A percentile compares a stretch with the other conserved stretches of the same genome.
phyloP scores from a whole-genome alignment of 1,140 invertebrate species.

The Zophobas morio region DNA sequence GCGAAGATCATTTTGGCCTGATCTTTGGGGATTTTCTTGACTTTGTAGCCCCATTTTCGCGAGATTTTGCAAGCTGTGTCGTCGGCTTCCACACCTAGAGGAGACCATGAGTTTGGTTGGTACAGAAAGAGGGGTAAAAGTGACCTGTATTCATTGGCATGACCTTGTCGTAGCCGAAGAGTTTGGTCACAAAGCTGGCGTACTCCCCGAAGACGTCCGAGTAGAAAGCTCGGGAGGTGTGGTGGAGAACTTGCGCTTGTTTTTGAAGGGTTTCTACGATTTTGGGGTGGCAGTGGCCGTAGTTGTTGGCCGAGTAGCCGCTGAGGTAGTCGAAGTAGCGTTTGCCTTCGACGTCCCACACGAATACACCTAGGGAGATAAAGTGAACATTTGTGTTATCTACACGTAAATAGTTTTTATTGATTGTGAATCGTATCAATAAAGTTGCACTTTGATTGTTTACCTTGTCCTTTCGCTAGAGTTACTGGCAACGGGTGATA shows the following conservation, averaged over 20 bases:
- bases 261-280: slow-evolving; percentile 88
- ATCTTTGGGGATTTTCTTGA: slow-evolving; percentile 91
- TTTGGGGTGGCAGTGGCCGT: slow-evolving; percentile 98
- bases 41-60: slow-evolving; percentile 94
- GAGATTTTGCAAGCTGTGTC: slow-evolving; percentile 97
- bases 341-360: slow-evolving; percentile 98
- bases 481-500: slow-evolving; percentile 97
- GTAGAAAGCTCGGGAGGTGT: slow-evolving; percentile 95
- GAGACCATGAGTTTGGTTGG: no score
- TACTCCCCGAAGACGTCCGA: slow-evolving; percentile 93
- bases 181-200: slow-evolving; percentile 91
- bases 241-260: slow-evolving; percentile 76
- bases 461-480: slow-evolving; percentile 86
- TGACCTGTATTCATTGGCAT: slow-evolving; percentile 95
- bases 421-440: no score
- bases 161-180: slow-evolving; percentile 96
- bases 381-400: background rate
- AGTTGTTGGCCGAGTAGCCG: slow-evolving; percentile 98
- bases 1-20: slow-evolving; percentile 95
- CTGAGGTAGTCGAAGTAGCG: slow-evolving; percentile 96
- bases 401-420: no score
- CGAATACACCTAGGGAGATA: slow-evolving; percentile 79
- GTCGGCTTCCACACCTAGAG: slow-evolving; percentile 89
- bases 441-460: slow-evolving; percentile 42
- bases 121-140: no score